Conservation (phyloP, 2,797 vertebrate species). For the Pseudocheirus occidentalis region DNA sequence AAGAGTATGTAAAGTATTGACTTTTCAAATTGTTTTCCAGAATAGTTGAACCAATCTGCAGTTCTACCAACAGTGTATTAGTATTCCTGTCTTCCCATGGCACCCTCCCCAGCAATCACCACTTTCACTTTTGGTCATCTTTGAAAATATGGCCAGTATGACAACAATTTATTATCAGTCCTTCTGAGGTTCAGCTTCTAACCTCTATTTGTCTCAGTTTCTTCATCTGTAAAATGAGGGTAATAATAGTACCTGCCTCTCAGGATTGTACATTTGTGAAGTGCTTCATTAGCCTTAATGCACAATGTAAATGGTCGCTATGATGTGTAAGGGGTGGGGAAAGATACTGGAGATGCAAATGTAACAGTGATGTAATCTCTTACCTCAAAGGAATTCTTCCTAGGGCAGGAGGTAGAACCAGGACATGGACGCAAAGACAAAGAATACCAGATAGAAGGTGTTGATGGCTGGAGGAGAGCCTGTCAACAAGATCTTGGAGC, state of each 20-base stretch:
- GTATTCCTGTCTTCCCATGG: background rate
- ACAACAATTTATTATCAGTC: background rate
- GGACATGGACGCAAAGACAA: background rate
- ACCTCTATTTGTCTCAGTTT: background rate
- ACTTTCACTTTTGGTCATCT: background rate
- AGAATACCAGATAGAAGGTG: background rate
- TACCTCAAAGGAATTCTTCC: background rate
- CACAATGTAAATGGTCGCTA: background rate
- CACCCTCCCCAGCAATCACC: background rate
- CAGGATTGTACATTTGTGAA: background rate
- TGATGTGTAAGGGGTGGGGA: background rate
- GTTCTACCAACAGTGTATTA: background rate
- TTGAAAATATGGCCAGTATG: background rate
- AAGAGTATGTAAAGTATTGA: background rate
- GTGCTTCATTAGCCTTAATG: background rate
- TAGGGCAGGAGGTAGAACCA: background rate
- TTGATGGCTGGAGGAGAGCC: background rate
- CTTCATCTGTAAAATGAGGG: background rate
- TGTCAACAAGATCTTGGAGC: background rate
- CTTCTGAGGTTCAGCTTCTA: background rate
- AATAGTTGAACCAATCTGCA: background rate
- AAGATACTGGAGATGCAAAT: background rate
- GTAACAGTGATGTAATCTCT: background rate
- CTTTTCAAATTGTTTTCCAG: background rate
- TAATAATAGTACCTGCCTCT: background rate